phyloP scores from a whole-genome alignment of 2,113 vertebrate species.

The zebrafish (Danio rerio) region DNA sequence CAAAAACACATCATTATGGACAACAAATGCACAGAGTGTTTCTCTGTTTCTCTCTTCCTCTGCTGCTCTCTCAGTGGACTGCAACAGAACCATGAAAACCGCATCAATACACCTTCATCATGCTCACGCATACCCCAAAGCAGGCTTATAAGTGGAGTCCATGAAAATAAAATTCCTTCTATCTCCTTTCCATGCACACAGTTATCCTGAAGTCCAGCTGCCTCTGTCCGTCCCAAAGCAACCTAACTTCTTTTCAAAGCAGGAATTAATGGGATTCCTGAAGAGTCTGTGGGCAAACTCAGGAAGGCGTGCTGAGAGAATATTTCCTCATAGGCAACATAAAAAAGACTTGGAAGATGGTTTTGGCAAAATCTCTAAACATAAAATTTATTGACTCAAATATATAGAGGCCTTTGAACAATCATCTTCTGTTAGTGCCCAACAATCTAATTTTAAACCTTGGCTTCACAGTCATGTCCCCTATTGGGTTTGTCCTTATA shows the following conservation, averaged over 20 bases:
- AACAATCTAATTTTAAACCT: background rate
- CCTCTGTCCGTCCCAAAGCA: conserved; percentile 8
- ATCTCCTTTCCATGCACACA: background rate
- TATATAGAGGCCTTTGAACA: conserved; percentile 19
- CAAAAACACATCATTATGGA: conserved; percentile 28
- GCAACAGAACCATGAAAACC: background rate
- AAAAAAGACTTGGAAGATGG: conserved; percentile 8
- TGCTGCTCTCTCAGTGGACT: background rate
- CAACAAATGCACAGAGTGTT: background rate
- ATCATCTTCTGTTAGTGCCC: background rate
- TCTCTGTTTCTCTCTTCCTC: conserved; percentile 3
- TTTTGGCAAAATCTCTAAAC: conserved; percentile 33
- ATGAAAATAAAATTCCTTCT: background rate
- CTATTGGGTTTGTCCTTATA: background rate
- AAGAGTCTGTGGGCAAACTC: background rate
- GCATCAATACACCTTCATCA: conserved; percentile 29
- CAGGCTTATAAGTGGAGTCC: background rate
- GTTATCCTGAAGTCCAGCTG: conserved; percentile 25
- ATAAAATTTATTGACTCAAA: background rate
- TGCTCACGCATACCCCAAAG: conserved; percentile 29
- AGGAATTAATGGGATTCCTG: conserved; percentile 34
- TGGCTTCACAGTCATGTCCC: conserved; percentile 13
- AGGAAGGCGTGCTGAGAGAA: background rate
- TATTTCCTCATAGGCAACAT: conserved; percentile 9
- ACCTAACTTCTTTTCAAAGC: conserved; percentile 20